Base-by-base conservation (phyloP, 2,888 invertebrate species). In the Nysson spinosus region DNA sequence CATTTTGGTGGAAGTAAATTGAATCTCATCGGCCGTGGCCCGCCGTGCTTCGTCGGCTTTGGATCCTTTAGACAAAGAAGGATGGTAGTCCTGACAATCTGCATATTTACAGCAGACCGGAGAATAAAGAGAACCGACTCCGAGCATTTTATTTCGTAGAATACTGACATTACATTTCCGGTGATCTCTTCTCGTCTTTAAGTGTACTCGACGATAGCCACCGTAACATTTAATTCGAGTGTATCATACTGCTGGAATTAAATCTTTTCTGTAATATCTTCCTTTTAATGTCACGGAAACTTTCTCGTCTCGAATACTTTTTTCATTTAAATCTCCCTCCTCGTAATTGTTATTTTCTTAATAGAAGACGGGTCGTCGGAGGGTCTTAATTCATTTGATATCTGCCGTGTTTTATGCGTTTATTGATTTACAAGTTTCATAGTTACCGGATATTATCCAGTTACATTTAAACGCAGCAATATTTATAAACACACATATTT, bases 1-100 rank as follows among this genome's bases (percentile, higher is more conserved):
- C 79, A 71, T 78, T 80, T 80, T 72, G 78, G 76, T 72, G 75
- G 74, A 69, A 71, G 76, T 75, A 79, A 80, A 80, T 80, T 80
- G 79, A 80, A 80, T 79, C 78, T 69, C 72, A 79, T 79, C 77
- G 79, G 70, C 65, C 72, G 69, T 65, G 67, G 65, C 66, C 34
- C 63, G 14, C 46, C 14, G 22, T 30, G 49, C 30, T 17, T 6
- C 35, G 35, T 49, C 62, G 56, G 50, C n/a, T 67, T 66, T 54
- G 57, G 69, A 61, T 66, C 71, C 71, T 57, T 66, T 66, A 60
- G 69, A 70, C 69, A 72, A 72, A 70, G 75, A 75, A 68, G 67
- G 70, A 67, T 50, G 65, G 68, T 61, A 69, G 72, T 73, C 58
- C 72, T 67, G 69, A 68, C 71, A 77, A 80, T 80, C 79, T 79